Percentiles rank a stretch among this genome's conserved stretches.
Evolutionary conservation across 2,113 vertebrate species (phyloP).

Genomic region (Nerophis lumbriciformis): DNA sequence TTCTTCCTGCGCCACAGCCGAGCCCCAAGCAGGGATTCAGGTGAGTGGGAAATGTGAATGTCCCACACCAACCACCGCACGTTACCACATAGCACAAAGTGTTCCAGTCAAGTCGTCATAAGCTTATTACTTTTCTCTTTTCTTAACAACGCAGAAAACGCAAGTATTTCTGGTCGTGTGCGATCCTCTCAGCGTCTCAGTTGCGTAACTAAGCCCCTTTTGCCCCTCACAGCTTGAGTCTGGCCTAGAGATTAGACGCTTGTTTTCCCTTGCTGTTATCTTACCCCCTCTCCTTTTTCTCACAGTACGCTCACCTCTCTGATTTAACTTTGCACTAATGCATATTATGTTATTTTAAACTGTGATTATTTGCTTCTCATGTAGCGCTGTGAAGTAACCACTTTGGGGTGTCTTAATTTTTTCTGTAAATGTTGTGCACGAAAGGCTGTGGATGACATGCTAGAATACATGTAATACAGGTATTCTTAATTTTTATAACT

Average conservation of each 20-base stretch:
- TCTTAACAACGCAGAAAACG: constrained; percentile 42
- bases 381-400: background rate
- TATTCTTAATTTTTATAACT: too few relatives aligned
- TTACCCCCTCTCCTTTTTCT: constrained; percentile 52
- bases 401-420: too few relatives aligned
- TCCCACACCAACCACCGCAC: background rate
- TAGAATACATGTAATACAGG: too few relatives aligned
- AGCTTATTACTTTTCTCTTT: constrained; percentile 47
- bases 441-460: too few relatives aligned
- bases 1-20: constrained; percentile 91
- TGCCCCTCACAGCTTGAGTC: constrained; percentile 61
- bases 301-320: constrained; percentile 38
- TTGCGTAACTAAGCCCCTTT: constrained; percentile 63
- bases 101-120: constrained; percentile 19
- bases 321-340: background rate
- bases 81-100: background rate
- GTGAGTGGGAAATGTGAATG: constrained; percentile 57
- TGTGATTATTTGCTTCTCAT: background rate
- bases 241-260: constrained; percentile 61
- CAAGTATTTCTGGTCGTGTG: constrained; percentile 35
- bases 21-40: constrained; percentile 73
- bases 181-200: constrained; percentile 38
- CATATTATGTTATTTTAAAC: background rate
- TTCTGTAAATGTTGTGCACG: too few relatives aligned
- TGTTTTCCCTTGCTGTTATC: constrained; percentile 61